Conservation (phyloP, 2,113 vertebrate genomes). For the Epinephelus lanceolatus region DNA sequence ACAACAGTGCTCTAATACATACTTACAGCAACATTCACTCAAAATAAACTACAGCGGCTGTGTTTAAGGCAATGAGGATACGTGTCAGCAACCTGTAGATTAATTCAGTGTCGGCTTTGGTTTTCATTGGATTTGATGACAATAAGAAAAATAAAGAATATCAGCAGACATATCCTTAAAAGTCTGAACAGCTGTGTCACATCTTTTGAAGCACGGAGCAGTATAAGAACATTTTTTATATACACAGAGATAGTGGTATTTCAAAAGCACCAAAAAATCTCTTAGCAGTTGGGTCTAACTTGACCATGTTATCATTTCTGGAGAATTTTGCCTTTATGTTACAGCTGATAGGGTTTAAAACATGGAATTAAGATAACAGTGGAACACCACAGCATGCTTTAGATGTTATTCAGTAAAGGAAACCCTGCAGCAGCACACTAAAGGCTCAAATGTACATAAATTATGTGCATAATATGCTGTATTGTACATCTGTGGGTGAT, state of each 20-base stretch:
- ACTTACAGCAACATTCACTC: not conserved
- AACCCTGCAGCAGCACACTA: not conserved
- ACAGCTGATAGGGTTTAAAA: not conserved
- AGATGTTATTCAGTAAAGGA: not conserved
- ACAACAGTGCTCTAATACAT: not conserved
- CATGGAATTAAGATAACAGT: not conserved
- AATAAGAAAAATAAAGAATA: too few relatives aligned
- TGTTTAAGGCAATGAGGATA: not conserved
- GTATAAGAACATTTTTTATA: not conserved
- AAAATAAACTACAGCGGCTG: not conserved
- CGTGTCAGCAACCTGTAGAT: not conserved
- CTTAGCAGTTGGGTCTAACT: not conserved
- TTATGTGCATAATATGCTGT: not conserved
- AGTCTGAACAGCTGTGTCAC: too few relatives aligned
- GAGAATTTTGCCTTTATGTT: not conserved
- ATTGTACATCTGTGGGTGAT: constrained; percentile 40
- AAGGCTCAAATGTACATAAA: not conserved
- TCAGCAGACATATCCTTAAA: not conserved
- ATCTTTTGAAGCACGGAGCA: too few relatives aligned
- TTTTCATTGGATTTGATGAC: not conserved
- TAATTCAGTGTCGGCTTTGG: not conserved
- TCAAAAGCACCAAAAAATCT: not conserved
- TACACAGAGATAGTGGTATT: not conserved
- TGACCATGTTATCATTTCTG: not conserved
- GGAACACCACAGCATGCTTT: not conserved